phyloP scores from a whole-genome alignment of 2,797 vertebrate genomes.

The Hyperoplus lanceolatus region DNA sequence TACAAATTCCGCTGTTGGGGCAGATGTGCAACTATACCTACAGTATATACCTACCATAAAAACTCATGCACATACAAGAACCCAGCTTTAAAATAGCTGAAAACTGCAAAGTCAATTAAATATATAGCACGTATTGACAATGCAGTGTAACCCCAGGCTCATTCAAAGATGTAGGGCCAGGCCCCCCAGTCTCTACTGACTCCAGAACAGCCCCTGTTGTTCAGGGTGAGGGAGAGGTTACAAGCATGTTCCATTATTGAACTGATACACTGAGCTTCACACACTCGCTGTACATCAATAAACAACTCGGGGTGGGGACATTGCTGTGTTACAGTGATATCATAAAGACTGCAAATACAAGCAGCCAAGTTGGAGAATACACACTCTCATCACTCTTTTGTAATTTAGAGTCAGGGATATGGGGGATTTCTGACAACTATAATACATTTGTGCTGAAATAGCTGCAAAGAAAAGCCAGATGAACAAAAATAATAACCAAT shows the following conservation, averaged over 20 bases:
- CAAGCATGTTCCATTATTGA: conserved; percentile 27
- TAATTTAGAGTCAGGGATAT: background rate
- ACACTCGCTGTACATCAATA: conserved; percentile 15
- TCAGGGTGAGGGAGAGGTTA: conserved; percentile 42
- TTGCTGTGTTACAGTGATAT: background rate
- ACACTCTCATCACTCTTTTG: background rate
- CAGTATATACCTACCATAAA: too few species aligned
- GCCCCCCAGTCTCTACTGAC: background rate
- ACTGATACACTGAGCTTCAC: conserved; percentile 42
- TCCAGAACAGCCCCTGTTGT: background rate
- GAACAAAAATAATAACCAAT: background rate
- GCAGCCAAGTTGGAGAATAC: background rate
- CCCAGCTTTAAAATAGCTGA: too few species aligned
- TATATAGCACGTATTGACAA: too few species aligned
- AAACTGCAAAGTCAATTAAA: background rate
- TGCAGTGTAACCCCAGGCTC: background rate
- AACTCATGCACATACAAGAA: too few species aligned
- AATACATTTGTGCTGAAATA: background rate
- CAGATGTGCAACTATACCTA: too few species aligned
- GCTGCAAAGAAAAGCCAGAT: background rate
- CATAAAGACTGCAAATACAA: background rate
- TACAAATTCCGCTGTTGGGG: too few species aligned
- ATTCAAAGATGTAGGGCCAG: background rate
- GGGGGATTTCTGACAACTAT: background rate
- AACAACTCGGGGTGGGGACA: background rate